phyloP scores from a whole-genome alignment of 1,140 invertebrate genomes.

The Planococcus citri region DNA sequence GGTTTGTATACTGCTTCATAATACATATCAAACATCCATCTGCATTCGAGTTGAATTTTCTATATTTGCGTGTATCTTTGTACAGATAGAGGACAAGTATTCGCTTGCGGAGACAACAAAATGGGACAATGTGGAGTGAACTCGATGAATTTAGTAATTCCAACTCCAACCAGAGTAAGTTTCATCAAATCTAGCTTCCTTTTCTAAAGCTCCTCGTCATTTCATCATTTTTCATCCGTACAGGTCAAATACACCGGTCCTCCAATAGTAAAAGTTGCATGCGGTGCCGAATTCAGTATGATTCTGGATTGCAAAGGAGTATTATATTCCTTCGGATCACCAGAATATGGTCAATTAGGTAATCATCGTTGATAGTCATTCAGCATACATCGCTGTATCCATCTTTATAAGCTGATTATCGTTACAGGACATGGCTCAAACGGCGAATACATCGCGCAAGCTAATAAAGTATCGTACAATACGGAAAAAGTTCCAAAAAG shows the following conservation, averaged over 20 bases:
- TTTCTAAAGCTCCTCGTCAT: not conserved
- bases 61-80: not conserved
- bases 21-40: too few species aligned
- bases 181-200: not conserved
- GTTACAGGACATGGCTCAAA: conserved; percentile 74
- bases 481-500: conserved; percentile 73
- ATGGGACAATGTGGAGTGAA: conserved; percentile 79
- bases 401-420: conserved; percentile 22
- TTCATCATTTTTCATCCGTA: not conserved
- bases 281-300: conserved; percentile 83
- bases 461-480: conserved; percentile 72
- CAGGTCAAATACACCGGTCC: conserved; percentile 46
- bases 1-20: conserved; percentile 36
- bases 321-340: conserved; percentile 79
- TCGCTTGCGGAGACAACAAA: conserved; percentile 79
- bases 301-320: conserved; percentile 78
- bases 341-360: conserved; percentile 82
- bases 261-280: conserved; percentile 70
- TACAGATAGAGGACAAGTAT: conserved; percentile 67
- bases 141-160: conserved; percentile 46
- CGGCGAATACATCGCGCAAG: conserved; percentile 83
- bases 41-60: not conserved
- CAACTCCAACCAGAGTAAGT: conserved; percentile 62
- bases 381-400: too few species aligned
- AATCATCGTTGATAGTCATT: conserved; percentile 22